Base-by-base conservation (phyloP, 2,888 invertebrate species). In the Mellilla xanthometata region DNA sequence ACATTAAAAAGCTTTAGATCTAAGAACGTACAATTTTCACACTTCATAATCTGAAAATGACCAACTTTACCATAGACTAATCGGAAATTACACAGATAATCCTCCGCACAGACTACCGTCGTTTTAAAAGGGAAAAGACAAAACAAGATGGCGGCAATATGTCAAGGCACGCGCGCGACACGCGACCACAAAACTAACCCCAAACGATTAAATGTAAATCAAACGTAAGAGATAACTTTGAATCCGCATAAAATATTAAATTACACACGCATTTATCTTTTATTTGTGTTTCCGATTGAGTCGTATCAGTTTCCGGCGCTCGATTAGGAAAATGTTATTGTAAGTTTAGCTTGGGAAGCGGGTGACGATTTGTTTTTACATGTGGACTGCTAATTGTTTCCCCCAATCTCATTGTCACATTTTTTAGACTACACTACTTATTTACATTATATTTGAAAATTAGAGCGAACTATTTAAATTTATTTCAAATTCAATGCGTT, bases 201-300 rank as follows among this genome's bases (percentile, higher is more conserved):
- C 62, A 60, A 56, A 65, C 70, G 75, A 79, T 79, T 79, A 78
- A 78, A 79, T 68, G 69, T 62, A 64, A 72, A 80, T 79, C 74
- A 79, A 72, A 79, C 68, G 69, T 60, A 68, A 74, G 56, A 78
- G 80, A 81, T 81, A 77, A 74, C 63, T 74, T 64, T 65, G 78
- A 73, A 80, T 80, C 76, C 71, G 75, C 66, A 77, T 70, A 74
- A 78, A 78, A 74, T 81, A 87, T 88, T 76, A 67, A 73, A 72
- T 88, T 86, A 83, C 87, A 78, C 56, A 60, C 68, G 69, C 72
- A 58, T 61, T 24, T 80, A 80, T 83, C 81, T 78, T 76, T 72
- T 88, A 85, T 88, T 88, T 87, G 74, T 81, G 53, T 84, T 85
- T 81, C 80, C 68, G 84, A 87, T 87, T 83, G 83, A 72, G 74